Percentiles rank a stretch among this genome's conserved stretches.
Conservation (phyloP, 2,888 invertebrate genomes). For the Vanessa cardui region DNA sequence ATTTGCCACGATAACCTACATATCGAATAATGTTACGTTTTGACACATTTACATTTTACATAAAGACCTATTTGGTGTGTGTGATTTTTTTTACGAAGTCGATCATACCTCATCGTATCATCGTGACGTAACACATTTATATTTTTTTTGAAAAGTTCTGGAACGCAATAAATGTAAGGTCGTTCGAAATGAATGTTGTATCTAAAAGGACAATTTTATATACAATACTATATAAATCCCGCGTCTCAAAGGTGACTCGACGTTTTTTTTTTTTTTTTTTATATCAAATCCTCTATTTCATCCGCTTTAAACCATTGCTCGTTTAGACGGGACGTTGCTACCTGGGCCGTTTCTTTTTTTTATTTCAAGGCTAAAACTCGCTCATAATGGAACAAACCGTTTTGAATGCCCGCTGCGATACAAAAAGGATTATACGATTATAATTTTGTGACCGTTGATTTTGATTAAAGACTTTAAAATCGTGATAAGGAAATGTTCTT, state of each 20-base stretch:
- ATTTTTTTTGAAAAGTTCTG: no score
- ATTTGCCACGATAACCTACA: no score
- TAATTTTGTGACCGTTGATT: conserved; percentile 34
- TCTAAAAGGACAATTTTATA: background rate
- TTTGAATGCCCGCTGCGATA: conserved; percentile 29
- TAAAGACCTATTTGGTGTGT: no score
- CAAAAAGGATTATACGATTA: conserved; percentile 28
- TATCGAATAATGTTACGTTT: no score
- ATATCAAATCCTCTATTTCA: conserved; percentile 16
- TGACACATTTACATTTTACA: no score
- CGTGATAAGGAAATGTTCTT: conserved; percentile 16
- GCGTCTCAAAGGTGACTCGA: conserved; percentile 16
- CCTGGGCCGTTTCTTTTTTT: conserved; percentile 23
- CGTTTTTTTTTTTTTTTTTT: conserved; percentile 19
- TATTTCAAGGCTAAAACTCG: conserved; percentile 28
- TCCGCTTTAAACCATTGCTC: conserved; percentile 18
- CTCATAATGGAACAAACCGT: conserved; percentile 26
- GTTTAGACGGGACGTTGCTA: conserved; percentile 33
- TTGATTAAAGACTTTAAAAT: conserved; percentile 18
- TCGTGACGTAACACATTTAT: no score
- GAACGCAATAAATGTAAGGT: no score
- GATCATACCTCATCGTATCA: no score
- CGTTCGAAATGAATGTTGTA: background rate
- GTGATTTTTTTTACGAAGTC: no score
- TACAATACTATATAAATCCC: background rate